A percentile compares a stretch with the other conserved stretches of the same genome.
phyloP scores from a whole-genome alignment of 1,140 invertebrate genomes.

The Notospermus geniculatus region DNA sequence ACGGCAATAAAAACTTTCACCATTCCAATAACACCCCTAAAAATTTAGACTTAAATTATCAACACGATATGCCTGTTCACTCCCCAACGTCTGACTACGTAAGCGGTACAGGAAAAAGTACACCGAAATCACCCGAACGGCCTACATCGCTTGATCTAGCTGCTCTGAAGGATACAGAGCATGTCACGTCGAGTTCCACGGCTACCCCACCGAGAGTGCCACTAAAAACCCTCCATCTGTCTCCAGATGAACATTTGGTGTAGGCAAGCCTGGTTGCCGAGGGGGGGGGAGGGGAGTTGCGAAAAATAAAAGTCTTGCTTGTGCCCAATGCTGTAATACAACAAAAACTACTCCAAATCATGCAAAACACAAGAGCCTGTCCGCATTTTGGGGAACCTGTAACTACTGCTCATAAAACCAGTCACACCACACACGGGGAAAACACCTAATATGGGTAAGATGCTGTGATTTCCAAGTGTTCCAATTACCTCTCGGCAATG shows the following conservation, averaged over 20 bases:
- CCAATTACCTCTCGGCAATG: no score
- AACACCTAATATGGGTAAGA: no score
- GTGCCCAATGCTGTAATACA: no score
- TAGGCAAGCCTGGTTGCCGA: background rate
- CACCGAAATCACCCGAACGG: slow-evolving; percentile 2
- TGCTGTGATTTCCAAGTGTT: no score
- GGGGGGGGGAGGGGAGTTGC: no score
- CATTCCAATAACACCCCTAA: background rate
- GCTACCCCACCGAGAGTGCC: background rate
- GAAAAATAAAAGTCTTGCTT: no score
- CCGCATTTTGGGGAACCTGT: no score
- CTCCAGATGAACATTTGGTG: slow-evolving; percentile 3
- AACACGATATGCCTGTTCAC: background rate
- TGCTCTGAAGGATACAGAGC: slow-evolving; percentile 1
- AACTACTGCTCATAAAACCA: no score
- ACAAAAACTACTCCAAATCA: no score
- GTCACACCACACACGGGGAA: no score
- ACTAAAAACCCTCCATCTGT: background rate
- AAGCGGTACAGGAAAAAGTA: background rate
- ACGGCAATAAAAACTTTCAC: background rate
- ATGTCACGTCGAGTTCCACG: background rate
- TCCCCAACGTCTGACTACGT: background rate
- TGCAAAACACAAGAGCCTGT: no score
- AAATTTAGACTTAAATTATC: background rate
- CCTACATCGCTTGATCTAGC: background rate